phyloP scores from a whole-genome alignment of 2,113 vertebrate genomes.

The Dicaeum eximium region DNA sequence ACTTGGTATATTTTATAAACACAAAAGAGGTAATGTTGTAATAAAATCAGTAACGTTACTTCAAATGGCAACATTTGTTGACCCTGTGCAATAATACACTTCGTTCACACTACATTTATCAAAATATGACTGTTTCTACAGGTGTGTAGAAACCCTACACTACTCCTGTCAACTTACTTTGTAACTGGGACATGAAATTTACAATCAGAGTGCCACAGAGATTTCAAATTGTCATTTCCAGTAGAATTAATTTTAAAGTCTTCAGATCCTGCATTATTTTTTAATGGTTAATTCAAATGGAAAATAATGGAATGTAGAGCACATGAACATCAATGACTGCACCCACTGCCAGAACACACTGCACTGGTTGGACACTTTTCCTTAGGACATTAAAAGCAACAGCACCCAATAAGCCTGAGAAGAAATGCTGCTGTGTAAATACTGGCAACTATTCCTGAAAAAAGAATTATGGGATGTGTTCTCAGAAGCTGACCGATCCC shows the following conservation, averaged over 20 bases:
- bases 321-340: slow-evolving; percentile 65
- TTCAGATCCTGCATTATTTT: slow-evolving; percentile 48
- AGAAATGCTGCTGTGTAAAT: slow-evolving; percentile 84
- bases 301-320: slow-evolving; percentile 53
- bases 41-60: slow-evolving; percentile 77
- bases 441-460: slow-evolving; percentile 84
- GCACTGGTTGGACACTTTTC: slow-evolving; percentile 72
- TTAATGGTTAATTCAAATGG: slow-evolving; percentile 55
- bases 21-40: slow-evolving; percentile 83
- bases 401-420: slow-evolving; percentile 86
- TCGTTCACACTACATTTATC: slow-evolving; percentile 66
- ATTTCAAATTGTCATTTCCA: slow-evolving; percentile 47
- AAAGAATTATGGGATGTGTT: slow-evolving; percentile 78
- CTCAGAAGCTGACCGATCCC: slow-evolving; percentile 75
- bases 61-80: slow-evolving; percentile 72
- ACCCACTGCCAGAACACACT: slow-evolving; percentile 65
- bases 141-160: slow-evolving; percentile 46
- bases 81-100: slow-evolving; percentile 80
- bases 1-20: slow-evolving; percentile 75
- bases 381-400: slow-evolving; percentile 79
- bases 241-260: slow-evolving; percentile 47
- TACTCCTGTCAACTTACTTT: slow-evolving; percentile 59
- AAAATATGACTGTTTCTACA: slow-evolving; percentile 64
- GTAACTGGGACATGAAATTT: slow-evolving; percentile 62
- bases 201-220: slow-evolving; percentile 72